phyloP scores from a whole-genome alignment of 1,140 invertebrate species.

The Rhagoletis pomonella region DNA sequence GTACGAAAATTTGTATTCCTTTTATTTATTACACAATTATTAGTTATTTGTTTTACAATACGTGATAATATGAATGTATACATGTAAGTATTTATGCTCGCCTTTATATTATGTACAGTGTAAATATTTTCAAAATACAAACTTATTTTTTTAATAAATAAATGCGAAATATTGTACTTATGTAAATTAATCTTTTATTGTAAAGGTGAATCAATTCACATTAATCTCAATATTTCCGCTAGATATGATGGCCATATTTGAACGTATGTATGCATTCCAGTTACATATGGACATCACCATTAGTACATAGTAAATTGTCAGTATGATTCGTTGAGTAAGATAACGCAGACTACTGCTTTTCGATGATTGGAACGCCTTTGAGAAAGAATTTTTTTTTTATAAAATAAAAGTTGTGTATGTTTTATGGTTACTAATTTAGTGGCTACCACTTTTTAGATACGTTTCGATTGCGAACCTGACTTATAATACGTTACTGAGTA shows the following conservation, averaged over 20 bases:
- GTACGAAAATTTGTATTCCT: slow-evolving; percentile 13
- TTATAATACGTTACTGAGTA: background rate
- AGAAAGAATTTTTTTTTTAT: background rate
- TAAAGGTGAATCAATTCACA: background rate
- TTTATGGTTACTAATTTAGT: background rate
- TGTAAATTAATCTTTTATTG: background rate
- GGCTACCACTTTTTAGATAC: background rate
- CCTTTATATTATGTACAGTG: slow-evolving; percentile 34
- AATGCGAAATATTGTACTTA: background rate
- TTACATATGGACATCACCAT: background rate
- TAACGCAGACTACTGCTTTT: slow-evolving; percentile 10
- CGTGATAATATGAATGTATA: background rate
- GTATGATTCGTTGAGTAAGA: slow-evolving; percentile 20
- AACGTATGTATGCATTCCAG: background rate
- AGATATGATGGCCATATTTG: background rate
- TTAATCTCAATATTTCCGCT: background rate
- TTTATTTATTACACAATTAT: slow-evolving; percentile 26
- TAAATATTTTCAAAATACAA: slow-evolving; percentile 4
- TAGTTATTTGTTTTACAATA: slow-evolving; percentile 22
- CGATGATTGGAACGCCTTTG: slow-evolving; percentile 30
- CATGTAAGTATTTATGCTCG: background rate
- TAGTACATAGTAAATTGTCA: background rate
- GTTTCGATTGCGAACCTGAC: background rate
- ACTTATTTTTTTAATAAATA: background rate
- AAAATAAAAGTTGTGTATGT: background rate